Percentiles rank a stretch among this genome's conserved stretches.
Evolutionary conservation across 2,113 vertebrate genomes (phyloP).

Genomic region (Clupea harengus): DNA sequence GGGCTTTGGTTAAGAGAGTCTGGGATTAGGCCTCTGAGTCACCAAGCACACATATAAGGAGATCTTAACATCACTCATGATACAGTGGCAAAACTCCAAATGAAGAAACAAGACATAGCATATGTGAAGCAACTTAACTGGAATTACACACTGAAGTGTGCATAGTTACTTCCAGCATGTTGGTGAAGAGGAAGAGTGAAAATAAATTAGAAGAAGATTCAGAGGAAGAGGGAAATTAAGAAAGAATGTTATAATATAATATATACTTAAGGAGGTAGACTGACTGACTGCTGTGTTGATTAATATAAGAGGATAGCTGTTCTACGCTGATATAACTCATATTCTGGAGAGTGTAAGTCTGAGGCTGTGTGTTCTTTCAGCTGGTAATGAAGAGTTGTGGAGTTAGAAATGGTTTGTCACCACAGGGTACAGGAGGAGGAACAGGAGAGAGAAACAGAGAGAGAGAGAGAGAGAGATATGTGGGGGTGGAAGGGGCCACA

Average conservation of each 20-base stretch:
- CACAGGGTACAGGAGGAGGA: slow-evolving; percentile 36
- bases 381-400: slow-evolving; percentile 20
- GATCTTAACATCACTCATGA: no score
- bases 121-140: background rate
- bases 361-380: background rate
- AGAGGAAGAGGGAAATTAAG: background rate
- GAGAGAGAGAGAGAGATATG: slow-evolving; percentile 49
- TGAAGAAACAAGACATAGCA: background rate
- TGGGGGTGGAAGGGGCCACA: slow-evolving; percentile 55
- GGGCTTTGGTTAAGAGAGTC: background rate
- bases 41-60: background rate
- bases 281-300: background rate
- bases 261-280: background rate
- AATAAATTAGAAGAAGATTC: no score
- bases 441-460: slow-evolving; percentile 38
- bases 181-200: background rate
- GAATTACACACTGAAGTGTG: background rate
- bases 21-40: background rate
- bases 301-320: background rate
- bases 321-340: background rate
- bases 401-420: slow-evolving; percentile 52
- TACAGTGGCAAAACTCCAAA: background rate
- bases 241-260: background rate
- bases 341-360: background rate
- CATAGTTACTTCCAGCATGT: background rate